Evolutionary conservation across 1,140 invertebrate species (phyloP).

Genomic region (Portunus trituberculatus): DNA sequence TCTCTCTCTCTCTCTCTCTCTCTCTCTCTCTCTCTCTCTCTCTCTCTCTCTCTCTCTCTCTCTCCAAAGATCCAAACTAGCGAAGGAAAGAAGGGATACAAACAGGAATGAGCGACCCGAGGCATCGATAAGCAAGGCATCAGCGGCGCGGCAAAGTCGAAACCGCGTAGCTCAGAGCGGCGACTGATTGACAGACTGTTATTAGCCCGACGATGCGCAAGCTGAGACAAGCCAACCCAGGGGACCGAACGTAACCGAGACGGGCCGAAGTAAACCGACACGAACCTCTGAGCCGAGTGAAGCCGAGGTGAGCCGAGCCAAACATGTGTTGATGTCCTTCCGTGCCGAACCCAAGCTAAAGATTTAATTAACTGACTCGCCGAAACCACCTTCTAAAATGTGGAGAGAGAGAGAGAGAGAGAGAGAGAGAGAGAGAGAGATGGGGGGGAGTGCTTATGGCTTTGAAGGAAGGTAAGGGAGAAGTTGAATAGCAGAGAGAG

Average conservation of each 20-base stretch:
- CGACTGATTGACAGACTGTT: constrained; percentile 18
- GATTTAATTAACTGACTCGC: constrained; percentile 65
- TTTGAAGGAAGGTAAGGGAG: neutral
- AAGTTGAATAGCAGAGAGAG: neutral
- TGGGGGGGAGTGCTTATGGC: neutral
- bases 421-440: neutral
- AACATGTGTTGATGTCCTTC: neutral
- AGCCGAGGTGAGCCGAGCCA: neutral
- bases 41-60: constrained; percentile 41
- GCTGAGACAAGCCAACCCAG: neutral
- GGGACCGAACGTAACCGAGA: neutral
- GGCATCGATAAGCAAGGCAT: too few species aligned
- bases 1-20: constrained; percentile 31
- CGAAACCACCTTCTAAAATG: constrained; percentile 52
- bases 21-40: constrained; percentile 42
- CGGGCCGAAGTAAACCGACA: neutral
- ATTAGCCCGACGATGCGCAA: neutral
- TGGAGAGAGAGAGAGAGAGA: constrained; percentile 5
- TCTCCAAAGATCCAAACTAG: neutral
- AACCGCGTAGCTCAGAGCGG: neutral
- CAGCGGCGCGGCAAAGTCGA: too few species aligned
- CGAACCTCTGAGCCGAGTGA: neutral
- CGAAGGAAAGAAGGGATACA: neutral
- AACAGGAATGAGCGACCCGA: neutral
- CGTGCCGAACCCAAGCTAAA: constrained; percentile 41